These are phyloP conservation scores for Echinometra lucunter DNA, from an alignment of 53 echinoderm and acorn worm genomes.

Conservation along the genomic window DNA sequence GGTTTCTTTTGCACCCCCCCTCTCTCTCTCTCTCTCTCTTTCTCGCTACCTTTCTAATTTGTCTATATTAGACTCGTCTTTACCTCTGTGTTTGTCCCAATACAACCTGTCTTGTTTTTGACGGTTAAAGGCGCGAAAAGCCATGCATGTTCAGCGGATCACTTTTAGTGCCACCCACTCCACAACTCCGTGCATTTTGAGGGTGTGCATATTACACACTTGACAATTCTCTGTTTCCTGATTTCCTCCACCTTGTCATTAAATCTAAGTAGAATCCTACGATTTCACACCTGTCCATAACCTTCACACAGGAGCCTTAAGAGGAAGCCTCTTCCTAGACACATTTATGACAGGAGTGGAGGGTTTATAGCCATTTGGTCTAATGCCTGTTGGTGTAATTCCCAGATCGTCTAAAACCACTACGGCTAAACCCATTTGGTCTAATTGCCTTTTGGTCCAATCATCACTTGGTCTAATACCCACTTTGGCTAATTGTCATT, in stretches of 20 bases:
- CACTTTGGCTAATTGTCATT: too few relatives aligned
- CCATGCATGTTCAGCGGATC: background rate
- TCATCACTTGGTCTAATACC: too few relatives aligned
- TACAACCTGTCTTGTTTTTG: background rate
- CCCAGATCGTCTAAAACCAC: too few relatives aligned
- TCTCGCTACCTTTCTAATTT: too few relatives aligned
- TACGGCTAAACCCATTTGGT: too few relatives aligned
- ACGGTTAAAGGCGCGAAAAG: background rate
- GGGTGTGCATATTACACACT: background rate
- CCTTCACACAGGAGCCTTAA: background rate
- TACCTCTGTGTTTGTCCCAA: too few relatives aligned
- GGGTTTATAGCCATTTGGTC: too few relatives aligned
- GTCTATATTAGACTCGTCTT: too few relatives aligned
- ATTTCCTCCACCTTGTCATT: background rate
- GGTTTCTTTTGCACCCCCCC: too few relatives aligned
- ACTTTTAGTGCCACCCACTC: background rate
- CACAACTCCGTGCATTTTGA: background rate
- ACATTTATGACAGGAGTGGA: conserved; percentile 17
- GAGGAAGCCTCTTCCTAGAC: background rate
- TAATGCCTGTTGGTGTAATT: too few relatives aligned
- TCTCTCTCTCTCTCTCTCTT: too few relatives aligned
- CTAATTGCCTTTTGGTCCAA: too few relatives aligned
- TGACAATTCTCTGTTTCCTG: background rate
- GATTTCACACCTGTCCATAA: conserved; percentile 9
- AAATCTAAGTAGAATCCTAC: background rate